These are phyloP conservation scores for Campopleginae sp. DNA, from an alignment of 2,888 invertebrate genomes.

Conservation along the genomic window DNA sequence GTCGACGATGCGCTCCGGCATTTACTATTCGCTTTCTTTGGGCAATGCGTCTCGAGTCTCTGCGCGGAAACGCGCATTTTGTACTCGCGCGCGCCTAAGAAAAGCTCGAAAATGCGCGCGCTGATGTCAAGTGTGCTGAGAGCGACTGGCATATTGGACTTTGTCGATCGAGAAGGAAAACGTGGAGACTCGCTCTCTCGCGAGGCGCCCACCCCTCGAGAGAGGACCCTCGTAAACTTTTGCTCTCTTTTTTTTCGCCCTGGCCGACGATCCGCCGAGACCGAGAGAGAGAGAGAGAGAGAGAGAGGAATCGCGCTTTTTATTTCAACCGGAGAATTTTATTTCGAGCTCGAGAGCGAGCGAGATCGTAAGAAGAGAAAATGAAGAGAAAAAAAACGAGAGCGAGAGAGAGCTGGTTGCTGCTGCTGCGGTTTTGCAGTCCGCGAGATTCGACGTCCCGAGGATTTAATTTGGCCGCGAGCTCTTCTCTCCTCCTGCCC, in stretches of 20 bases:
- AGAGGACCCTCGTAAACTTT: slow-evolving; percentile 82
- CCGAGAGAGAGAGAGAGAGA: slow-evolving; percentile 32
- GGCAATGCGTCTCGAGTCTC: slow-evolving; percentile 38
- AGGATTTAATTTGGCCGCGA: slow-evolving; percentile 82
- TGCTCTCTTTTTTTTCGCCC: slow-evolving; percentile 68
- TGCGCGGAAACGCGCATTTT: slow-evolving; percentile 55
- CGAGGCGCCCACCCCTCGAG: slow-evolving; percentile 75
- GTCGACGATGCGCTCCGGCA: slow-evolving; percentile 2
- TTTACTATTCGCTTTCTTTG: slow-evolving; percentile 25
- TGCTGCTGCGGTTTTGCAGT: slow-evolving; percentile 59
- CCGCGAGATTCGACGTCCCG: slow-evolving; percentile 78
- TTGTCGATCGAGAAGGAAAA: slow-evolving; percentile 33
- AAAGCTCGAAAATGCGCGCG: slow-evolving; percentile 59
- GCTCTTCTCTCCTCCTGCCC: slow-evolving; percentile 64
- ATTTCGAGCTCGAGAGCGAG: slow-evolving; percentile 32
- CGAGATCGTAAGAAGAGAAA: slow-evolving; percentile 20
- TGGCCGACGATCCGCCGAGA: slow-evolving; percentile 37
- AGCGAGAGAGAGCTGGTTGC: slow-evolving; percentile 40
- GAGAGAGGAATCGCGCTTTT: slow-evolving; percentile 51
- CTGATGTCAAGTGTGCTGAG: slow-evolving; percentile 63
- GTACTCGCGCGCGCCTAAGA: slow-evolving; percentile 45
- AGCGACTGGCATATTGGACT: slow-evolving; percentile 52
- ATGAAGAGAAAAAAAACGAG: slow-evolving; percentile 26
- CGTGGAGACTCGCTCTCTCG: slow-evolving; percentile 38
- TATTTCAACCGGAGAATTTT: slow-evolving; percentile 40